Base-by-base conservation (phyloP, 2,113 vertebrate species). In the Myrmophylax atrothorax region DNA sequence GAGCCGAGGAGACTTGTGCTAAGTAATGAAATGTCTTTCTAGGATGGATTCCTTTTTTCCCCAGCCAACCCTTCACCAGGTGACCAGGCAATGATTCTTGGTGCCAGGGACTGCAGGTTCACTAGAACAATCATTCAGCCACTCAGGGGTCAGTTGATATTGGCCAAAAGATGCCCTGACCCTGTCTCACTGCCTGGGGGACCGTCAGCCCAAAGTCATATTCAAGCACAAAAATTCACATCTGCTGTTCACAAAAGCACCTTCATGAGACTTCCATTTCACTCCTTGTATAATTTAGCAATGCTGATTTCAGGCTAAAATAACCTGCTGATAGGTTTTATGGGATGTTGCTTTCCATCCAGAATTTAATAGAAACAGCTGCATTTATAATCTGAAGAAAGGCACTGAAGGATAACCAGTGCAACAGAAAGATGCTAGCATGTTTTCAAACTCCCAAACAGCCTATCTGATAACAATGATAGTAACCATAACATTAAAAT, bases 401-500 rank as follows among this genome's bases (percentile, higher is more conserved):
- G 78, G 88, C 63, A 20, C 89, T 93, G 94, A 96, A 94, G 95
- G 96, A 88, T 94, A 92, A 92, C 83, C 85, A 90, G 79, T 0
- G 2, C 80, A 91, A 78, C 56, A 87, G 91, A 89, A 91, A 79
- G 75, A 75, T 81, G 80, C 28, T 29, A 40, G 47, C 87, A 75
- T 1, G 9, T 90, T 97, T 95, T 93, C 28, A 35, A 87, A 89
- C 80, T 87, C 84, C 95, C 89, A 74, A 83, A 95, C 86, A 97
- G 83, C 78, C 67, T 63, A 63, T 91, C 63, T 37, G 40, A 73
- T 79, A 82, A 94, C 78, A 94, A 47, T 83, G 93, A 92, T 40
- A 84, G 86, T 94, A 94, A 74, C 88, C 86, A 72, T 90, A 96
- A 93, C 80, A 95, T 78, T 92, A 84, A 92, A 92, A 95, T 93